Conservation (phyloP, 2,888 invertebrate species). For the Stenichneumon culpator region DNA sequence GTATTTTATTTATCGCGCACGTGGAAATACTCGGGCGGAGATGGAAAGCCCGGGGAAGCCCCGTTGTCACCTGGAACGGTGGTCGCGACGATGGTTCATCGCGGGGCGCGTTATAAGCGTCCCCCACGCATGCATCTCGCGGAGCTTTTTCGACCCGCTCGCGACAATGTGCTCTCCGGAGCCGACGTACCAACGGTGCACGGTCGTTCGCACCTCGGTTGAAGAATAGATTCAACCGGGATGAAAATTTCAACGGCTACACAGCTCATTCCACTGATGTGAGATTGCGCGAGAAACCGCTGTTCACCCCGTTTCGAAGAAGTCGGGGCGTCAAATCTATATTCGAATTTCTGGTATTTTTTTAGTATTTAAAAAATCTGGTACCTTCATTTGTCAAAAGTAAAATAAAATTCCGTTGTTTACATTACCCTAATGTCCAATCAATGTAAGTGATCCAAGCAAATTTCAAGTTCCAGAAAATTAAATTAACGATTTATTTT, state of each 20-base stretch:
- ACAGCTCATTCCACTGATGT: too few species aligned
- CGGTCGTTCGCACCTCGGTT: background rate
- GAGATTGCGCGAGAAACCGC: too few species aligned
- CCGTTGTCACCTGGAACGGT: conserved; percentile 31
- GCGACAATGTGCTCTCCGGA: background rate
- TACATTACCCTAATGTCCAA: too few species aligned
- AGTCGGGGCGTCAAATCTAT: too few species aligned
- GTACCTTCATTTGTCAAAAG: too few species aligned
- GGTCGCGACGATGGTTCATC: background rate
- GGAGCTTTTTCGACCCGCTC: background rate
- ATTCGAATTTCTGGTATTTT: too few species aligned
- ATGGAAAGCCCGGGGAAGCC: conserved; percentile 16
- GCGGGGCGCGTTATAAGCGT: background rate
- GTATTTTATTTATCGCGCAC: conserved; percentile 74
- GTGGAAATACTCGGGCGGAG: conserved; percentile 42
- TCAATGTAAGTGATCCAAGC: too few species aligned
- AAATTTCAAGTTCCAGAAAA: too few species aligned
- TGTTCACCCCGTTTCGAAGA: too few species aligned
- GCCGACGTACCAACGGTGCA: background rate
- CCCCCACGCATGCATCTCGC: background rate
- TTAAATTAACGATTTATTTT: too few species aligned
- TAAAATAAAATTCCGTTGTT: too few species aligned
- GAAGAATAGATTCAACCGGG: background rate
- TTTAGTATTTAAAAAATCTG: too few species aligned
- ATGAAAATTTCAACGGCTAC: background rate